A percentile compares a stretch with the other conserved stretches of the same genome.
Evolutionary conservation across 2,888 invertebrate genomes (phyloP).

Genomic region (Colostygia pectinataria): DNA sequence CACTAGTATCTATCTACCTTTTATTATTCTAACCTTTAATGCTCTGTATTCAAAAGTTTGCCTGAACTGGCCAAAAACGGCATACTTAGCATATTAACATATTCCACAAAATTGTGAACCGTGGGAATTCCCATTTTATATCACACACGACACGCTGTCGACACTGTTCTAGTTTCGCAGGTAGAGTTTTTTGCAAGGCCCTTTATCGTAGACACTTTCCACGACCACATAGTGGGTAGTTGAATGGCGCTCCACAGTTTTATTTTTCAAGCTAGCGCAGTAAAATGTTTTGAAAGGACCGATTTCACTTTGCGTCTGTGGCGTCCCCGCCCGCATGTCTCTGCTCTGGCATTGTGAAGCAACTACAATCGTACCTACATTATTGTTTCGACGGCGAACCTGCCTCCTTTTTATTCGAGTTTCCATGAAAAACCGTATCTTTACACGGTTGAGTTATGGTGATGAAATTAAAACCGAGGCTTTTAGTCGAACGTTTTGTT

Average conservation of each 20-base stretch:
- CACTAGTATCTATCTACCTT: too few relatives aligned
- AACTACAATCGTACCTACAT: slow-evolving; percentile 73
- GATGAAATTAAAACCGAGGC: slow-evolving; percentile 74
- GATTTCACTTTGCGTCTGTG: slow-evolving; percentile 74
- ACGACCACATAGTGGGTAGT: slow-evolving; percentile 54
- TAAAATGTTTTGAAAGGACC: slow-evolving; percentile 81
- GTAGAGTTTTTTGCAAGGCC: slow-evolving; percentile 50
- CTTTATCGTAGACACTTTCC: slow-evolving; percentile 57
- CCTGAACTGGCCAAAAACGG: not conserved
- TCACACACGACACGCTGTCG: slow-evolving; percentile 20
- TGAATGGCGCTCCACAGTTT: slow-evolving; percentile 67
- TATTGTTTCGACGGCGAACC: slow-evolving; percentile 75
- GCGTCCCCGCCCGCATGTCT: slow-evolving; percentile 65
- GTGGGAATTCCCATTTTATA: slow-evolving; percentile 16
- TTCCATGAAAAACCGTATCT: slow-evolving; percentile 71
- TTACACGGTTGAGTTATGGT: slow-evolving; percentile 70
- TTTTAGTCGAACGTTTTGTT: slow-evolving; percentile 64
- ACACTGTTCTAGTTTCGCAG: slow-evolving; percentile 38
- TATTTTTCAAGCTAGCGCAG: slow-evolving; percentile 70
- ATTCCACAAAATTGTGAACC: slow-evolving; percentile 1
- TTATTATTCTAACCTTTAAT: too few relatives aligned
- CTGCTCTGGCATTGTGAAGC: slow-evolving; percentile 71
- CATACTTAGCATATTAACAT: not conserved
- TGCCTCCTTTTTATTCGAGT: slow-evolving; percentile 70
- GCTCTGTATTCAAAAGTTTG: too few relatives aligned